Percentiles rank a stretch among this genome's conserved stretches.
Conservation (phyloP, 2,888 invertebrate genomes). For the Drosophila setosimentum region DNA sequence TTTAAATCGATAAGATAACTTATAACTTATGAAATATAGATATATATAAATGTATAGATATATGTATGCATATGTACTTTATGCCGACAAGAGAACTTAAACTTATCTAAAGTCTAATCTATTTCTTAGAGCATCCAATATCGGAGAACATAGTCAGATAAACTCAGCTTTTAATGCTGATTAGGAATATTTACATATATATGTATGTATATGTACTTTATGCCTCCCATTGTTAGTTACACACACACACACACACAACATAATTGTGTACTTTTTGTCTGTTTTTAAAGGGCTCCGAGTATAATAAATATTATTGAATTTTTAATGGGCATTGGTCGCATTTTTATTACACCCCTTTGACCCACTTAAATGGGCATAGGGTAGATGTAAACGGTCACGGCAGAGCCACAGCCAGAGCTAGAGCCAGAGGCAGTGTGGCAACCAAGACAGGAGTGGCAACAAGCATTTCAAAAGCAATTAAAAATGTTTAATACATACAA, state of each 20-base stretch:
- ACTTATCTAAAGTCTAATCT: no score
- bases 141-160: not conserved
- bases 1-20: no score
- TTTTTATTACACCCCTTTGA: constrained; percentile 18
- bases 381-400: constrained; percentile 18
- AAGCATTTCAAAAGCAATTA: constrained; percentile 58
- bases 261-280: not conserved
- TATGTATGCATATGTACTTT: no score
- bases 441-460: constrained; percentile 50
- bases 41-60: no score
- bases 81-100: no score
- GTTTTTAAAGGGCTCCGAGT: not conserved
- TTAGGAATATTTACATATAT: not conserved
- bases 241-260: not conserved
- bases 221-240: not conserved
- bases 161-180: not conserved
- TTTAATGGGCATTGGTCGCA: not conserved
- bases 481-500: constrained; percentile 67
- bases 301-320: not conserved
- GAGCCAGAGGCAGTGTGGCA: constrained; percentile 35
- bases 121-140: not conserved
- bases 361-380: constrained; percentile 12
- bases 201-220: not conserved
- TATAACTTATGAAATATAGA: no score
- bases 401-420: constrained; percentile 13